Evolutionary conservation across 2,113 vertebrate species (phyloP), one percentile per base, ranked within the genome.

Genomic region (Amblyornis subalaris): DNA sequence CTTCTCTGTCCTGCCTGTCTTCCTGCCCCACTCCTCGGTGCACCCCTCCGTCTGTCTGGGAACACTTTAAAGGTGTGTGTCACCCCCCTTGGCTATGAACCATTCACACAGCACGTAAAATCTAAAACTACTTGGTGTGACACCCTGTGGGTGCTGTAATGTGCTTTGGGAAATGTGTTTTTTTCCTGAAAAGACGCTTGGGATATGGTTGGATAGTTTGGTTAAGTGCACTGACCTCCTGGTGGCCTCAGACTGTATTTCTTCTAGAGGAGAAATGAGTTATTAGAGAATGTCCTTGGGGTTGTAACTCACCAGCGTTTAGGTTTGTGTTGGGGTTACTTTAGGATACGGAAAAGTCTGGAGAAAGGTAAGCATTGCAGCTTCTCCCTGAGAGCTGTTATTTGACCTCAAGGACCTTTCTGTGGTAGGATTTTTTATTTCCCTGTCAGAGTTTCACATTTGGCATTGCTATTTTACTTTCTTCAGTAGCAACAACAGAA

Each of bases 61-160:
- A 47, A 0, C 3, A 0, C 16, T 50, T 7, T 6, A 3, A 14
- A 40, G 12, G 0, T 4, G 21, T 6, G 26, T 9, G 42, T 18
- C 4, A 69, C 35, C 40, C 40, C 26, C 26, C 22, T 36, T 21
- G 57, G 4, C 74, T 44, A 0, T n/a, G 23, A 64, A 16, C 48
- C 26, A 1, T 35, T 8, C 67, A 47, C 16, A 13, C 51, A 66
- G 53, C 53, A 10, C 19, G 2, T 9, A 9, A 62, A 53, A 8
- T 7, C 4, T 10, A 4, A 23, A 58, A 3, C 24, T n/a, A 0
- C 31, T 33, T 9, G 38, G 9, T 15, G 8, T 28, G 8, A 66
- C 38, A 14, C 51, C 3, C 6, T 33, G 55, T 55, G 61, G 45
- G n/a, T 75, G 47, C 66, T 82, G n/a, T 21, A 14, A 9, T 0